phyloP scores from a whole-genome alignment of 2,888 invertebrate genomes.

The Lycia hirtaria region DNA sequence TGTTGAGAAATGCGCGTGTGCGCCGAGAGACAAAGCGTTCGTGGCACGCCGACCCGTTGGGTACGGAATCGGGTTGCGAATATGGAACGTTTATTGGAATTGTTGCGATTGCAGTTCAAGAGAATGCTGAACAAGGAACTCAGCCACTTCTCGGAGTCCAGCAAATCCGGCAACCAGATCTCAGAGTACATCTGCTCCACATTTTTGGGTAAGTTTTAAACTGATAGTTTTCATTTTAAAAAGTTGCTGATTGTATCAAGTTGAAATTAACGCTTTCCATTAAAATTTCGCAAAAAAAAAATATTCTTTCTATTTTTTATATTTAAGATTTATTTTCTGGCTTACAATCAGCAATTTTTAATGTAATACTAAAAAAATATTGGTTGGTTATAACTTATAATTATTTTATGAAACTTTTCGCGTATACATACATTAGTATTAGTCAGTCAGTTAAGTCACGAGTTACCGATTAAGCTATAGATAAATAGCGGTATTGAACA shows the following conservation, averaged over 20 bases:
- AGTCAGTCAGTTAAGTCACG: slow-evolving; percentile 1
- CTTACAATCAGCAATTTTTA: no score
- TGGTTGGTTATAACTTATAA: background rate
- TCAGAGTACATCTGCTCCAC: slow-evolving; percentile 99
- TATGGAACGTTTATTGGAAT: slow-evolving; percentile 77
- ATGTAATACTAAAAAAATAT: no score
- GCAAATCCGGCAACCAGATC: slow-evolving; percentile 99
- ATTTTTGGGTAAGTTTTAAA: slow-evolving; percentile 95
- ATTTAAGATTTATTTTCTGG: no score
- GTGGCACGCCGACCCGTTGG: slow-evolving; percentile 71
- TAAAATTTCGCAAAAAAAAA: no score
- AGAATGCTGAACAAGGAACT: slow-evolving; percentile 99
- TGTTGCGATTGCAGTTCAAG: slow-evolving; percentile 94
- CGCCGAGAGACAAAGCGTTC: slow-evolving; percentile 74
- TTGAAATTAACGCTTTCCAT: no score
- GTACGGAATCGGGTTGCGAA: slow-evolving; percentile 65
- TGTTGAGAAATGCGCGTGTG: slow-evolving; percentile 79
- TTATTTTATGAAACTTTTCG: background rate
- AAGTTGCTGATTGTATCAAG: no score
- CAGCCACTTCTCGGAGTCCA: slow-evolving; percentile 99
- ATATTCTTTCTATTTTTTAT: no score
- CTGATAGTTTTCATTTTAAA: slow-evolving; percentile 16
- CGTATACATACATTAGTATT: background rate
- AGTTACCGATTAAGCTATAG: slow-evolving; percentile 3
- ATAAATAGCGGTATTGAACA: slow-evolving; percentile 5